phyloP scores from a whole-genome alignment of 2,113 vertebrate species.

The Paratilapia polleni region DNA sequence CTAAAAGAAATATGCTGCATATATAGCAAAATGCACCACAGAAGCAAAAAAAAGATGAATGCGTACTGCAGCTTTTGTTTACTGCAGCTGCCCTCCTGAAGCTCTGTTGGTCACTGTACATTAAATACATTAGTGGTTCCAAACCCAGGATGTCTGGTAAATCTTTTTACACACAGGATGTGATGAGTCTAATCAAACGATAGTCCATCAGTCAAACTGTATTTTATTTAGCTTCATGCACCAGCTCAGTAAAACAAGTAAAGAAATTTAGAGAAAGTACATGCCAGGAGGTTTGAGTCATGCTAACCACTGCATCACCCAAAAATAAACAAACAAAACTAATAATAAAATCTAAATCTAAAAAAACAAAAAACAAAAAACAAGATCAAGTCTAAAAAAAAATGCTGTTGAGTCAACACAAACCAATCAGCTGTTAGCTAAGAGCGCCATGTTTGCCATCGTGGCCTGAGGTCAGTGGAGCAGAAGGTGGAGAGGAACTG shows the following conservation, averaged over 20 bases:
- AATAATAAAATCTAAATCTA: too few relatives aligned
- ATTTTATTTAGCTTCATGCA: neutral
- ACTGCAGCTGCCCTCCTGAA: neutral
- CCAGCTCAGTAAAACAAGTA: neutral
- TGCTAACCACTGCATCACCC: too few relatives aligned
- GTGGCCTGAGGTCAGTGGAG: neutral
- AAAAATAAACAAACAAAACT: too few relatives aligned
- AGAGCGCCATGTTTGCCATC: neutral
- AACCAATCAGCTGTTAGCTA: neutral
- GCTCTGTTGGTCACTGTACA: neutral
- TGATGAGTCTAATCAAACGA: neutral
- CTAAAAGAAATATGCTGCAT: too few relatives aligned
- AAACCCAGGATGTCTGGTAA: slow-evolving; percentile 1
- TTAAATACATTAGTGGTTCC: neutral
- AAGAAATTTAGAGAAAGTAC: too few relatives aligned
- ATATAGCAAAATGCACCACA: too few relatives aligned
- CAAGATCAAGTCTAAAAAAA: neutral
- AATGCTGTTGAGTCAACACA: neutral
- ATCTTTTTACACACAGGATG: slow-evolving; percentile 1
- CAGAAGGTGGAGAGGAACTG: neutral
- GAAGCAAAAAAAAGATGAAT: too few relatives aligned
- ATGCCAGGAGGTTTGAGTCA: too few relatives aligned
- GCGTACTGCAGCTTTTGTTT: neutral
- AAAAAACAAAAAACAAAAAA: too few relatives aligned
- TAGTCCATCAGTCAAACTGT: neutral